Base-by-base conservation (phyloP, 2,113 vertebrate species). In the Cercopithecus mona region DNA sequence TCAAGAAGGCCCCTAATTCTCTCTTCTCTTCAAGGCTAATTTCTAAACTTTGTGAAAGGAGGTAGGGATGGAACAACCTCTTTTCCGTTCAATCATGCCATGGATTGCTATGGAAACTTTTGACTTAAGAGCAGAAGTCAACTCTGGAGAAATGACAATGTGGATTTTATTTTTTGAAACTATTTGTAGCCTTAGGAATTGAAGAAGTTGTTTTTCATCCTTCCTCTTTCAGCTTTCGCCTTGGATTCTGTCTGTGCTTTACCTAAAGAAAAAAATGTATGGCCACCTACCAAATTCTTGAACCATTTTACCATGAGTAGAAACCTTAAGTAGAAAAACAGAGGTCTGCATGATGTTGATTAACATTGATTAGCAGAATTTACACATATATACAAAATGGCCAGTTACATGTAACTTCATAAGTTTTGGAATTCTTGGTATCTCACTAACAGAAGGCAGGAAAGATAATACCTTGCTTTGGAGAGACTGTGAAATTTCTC, bases 41-140 rank as follows among this genome's bases (percentile, higher is more conserved):
- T 72, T 14, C 14, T 5, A 57, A 73, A 23, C 30, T 92, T 94
- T 82, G 45, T 32, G 64, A 89, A 85, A 66, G 30, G n/a, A 94
- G 0, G 2, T 10, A 72, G 5, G 12, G 9, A 43, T 16, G 18
- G 43, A 88, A 20, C 17, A 6, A 55, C 17, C 0, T 0, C 27
- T 92, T 89, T 86, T 10, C 27, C 30, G 2, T 52, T 70, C n/a
- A 72, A 0, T n/a, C 7, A 13, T 66, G 40, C 50, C 48, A 6
- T 27, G 11, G 75, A 61, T 66, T 59, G 45, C 18, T 38, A 43
- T 38, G 40, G 43, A 43, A 82, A 25, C 48, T 12, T 87, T 52
- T 23, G 17, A 9, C 7, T 0, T 35, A 48, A 48, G 10, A 76
- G 6, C 12, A 72, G 43, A 90, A 52, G 27, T 61, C 30, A 80